A percentile compares a stretch with the other conserved stretches of the same genome.
Evolutionary conservation across 2,113 vertebrate genomes (phyloP).

Genomic region (Pitta sordida): DNA sequence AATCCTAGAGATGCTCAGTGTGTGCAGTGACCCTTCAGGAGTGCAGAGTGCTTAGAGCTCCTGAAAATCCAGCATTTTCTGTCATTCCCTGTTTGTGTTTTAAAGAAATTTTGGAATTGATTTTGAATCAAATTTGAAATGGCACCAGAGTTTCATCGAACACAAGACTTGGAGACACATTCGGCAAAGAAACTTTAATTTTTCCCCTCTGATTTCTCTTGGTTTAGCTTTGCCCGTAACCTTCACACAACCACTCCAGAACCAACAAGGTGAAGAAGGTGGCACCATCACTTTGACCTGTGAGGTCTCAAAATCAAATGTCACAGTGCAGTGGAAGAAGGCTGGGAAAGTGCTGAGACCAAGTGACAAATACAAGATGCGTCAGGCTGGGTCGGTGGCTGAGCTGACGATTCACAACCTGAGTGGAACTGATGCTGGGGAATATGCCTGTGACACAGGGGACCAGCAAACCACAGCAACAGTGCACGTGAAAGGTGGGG

Average conservation of each 20-base stretch:
- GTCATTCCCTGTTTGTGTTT: background rate
- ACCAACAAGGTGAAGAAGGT: constrained; percentile 81
- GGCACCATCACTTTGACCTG: constrained; percentile 72
- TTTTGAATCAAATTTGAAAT: background rate
- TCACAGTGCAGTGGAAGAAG: constrained; percentile 82
- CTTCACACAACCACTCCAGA: constrained; percentile 71
- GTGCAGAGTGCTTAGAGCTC: background rate
- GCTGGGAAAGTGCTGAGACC: constrained; percentile 60
- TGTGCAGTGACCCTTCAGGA: background rate
- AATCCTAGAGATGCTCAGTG: background rate
- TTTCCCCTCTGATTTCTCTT: background rate
- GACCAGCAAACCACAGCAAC: constrained; percentile 78
- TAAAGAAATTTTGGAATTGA: background rate
- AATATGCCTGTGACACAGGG: constrained; percentile 82
- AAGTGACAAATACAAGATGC: constrained; percentile 66
- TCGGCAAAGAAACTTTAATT: accelerated
- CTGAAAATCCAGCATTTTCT: background rate
- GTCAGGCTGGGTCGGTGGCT: constrained; percentile 63
- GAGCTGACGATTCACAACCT: constrained; percentile 77
- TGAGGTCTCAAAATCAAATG: constrained; percentile 45
- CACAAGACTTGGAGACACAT: accelerated
- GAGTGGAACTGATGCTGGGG: constrained; percentile 74
- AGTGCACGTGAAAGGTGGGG: constrained; percentile 79
- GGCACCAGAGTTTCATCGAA: background rate
- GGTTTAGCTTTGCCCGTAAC: constrained; percentile 50